Evolutionary conservation across 1,140 invertebrate species (phyloP), one percentile per base, ranked within the genome.

Genomic region (Tetragnatha versicolor): DNA sequence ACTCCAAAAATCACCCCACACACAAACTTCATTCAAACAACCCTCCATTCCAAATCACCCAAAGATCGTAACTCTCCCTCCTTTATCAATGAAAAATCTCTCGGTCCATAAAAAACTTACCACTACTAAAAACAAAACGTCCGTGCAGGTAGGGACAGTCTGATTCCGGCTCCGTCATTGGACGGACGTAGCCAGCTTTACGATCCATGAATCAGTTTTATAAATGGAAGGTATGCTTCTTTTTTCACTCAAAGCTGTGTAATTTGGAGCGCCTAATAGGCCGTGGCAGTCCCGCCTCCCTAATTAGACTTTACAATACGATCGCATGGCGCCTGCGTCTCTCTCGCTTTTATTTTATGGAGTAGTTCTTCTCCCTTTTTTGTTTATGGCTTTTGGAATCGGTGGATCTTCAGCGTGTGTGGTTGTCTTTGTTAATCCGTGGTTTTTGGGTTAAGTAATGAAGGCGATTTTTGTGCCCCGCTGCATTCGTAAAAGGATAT

Each of bases 291-390:
- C 55, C 49, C 69, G 69, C 69, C 69, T 73, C 58, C 33, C 69
- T 60, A 73, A 73, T 73, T 73, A 73, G 69, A 27, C 25, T 73
- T 60, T 17, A 60, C 69, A 55, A 60, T 73, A 73, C 69, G 69
- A 55, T 73, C 69, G 45, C 22, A 53, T 55, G 69, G 53, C 53
- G 69, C 69, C 69, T 47, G 69, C 39, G 66, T 60, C 33, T n/a
- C n/a, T 51, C 14, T 49, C 25, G 22, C 39, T 25, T 22, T 20
- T 55, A 14, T 22, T 55, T 55, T 55, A 20, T 55, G 51, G 17
- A 14, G 5, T 53, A 31, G 7, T 14, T 61, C 29, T 61, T 29
- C 20, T 61, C 33, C 29, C 9, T 29, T 61, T 35, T 14, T 22
- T 33, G 12, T 9, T 61, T 55, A n/a, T 55, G 14, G 17, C 22